Percentiles rank a stretch among this genome's conserved stretches.
phyloP scores from a whole-genome alignment of 53 echinoderm and acorn worm genomes.

The Paracentrotus lividus region DNA sequence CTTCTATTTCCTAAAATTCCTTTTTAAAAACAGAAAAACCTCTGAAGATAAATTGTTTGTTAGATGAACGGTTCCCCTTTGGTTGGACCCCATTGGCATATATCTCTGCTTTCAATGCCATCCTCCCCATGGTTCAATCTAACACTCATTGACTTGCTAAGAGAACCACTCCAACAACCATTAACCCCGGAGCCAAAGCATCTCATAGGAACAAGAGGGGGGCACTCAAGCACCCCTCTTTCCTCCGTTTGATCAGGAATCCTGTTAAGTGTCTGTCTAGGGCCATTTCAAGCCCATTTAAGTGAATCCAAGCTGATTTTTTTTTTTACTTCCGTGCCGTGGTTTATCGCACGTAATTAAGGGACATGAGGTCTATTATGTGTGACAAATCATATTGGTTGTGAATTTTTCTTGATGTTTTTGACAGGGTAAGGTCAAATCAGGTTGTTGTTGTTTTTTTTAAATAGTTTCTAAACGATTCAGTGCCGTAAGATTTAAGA shows the following conservation, averaged over 20 bases:
- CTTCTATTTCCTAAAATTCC: background rate
- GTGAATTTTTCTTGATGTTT: background rate
- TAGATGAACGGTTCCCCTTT: background rate
- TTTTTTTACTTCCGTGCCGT: slow-evolving; percentile 4
- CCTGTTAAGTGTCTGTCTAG: slow-evolving; percentile 37
- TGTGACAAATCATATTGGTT: slow-evolving; percentile 45
- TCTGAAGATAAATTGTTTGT: background rate
- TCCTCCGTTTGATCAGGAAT: slow-evolving; percentile 25
- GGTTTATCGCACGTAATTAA: slow-evolving; percentile 38
- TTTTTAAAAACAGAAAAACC: slow-evolving; percentile 7
- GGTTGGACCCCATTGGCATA: background rate
- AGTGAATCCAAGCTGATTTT: slow-evolving; percentile 52
- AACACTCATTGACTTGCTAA: slow-evolving; percentile 48
- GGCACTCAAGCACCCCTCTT: slow-evolving; percentile 51
- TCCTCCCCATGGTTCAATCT: slow-evolving; percentile 33
- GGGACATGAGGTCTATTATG: background rate
- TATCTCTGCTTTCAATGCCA: slow-evolving; percentile 24
- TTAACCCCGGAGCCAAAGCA: slow-evolving; percentile 57
- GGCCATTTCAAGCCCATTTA: slow-evolving; percentile 49
- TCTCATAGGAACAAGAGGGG: background rate
- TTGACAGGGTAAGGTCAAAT: background rate
- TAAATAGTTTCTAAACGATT: background rate
- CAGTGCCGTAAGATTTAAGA: background rate
- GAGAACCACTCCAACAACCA: slow-evolving; percentile 53
- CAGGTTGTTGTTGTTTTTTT: background rate